A percentile compares a stretch with the other conserved stretches of the same genome.
phyloP scores from a whole-genome alignment of 2,888 invertebrate genomes.

The Drosophila algonquin region DNA sequence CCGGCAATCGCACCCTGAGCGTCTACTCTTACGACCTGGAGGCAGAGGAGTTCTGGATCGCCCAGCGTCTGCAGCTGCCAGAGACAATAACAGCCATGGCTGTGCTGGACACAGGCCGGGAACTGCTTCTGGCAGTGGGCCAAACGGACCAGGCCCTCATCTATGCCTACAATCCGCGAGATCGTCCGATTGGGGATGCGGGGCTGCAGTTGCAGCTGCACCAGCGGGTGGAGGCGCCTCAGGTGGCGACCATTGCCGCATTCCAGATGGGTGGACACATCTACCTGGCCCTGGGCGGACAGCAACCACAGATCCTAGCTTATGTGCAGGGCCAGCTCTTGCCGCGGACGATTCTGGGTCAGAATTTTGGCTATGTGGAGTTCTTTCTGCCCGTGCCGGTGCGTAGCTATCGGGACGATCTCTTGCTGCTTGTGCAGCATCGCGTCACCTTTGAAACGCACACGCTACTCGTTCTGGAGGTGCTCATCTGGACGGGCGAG shows the following conservation, averaged over 20 bases:
- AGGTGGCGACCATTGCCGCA: slow-evolving; percentile 72
- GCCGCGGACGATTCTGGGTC: slow-evolving; percentile 80
- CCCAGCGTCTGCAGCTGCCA: slow-evolving; percentile 76
- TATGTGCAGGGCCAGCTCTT: slow-evolving; percentile 80
- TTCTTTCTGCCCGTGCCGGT: slow-evolving; percentile 81
- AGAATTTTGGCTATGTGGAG: slow-evolving; percentile 82
- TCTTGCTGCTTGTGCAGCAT: slow-evolving; percentile 84
- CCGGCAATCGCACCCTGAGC: slow-evolving; percentile 67
- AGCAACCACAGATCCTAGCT: slow-evolving; percentile 80
- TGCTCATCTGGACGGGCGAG: slow-evolving; percentile 84
- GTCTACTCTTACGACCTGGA: slow-evolving; percentile 78
- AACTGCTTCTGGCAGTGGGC: slow-evolving; percentile 79
- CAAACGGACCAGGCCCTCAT: slow-evolving; percentile 74
- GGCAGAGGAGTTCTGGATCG: slow-evolving; percentile 80
- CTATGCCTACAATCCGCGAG: slow-evolving; percentile 72
- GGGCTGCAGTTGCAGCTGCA: slow-evolving; percentile 66
- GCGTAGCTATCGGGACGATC: slow-evolving; percentile 83
- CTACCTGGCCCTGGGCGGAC: slow-evolving; percentile 82
- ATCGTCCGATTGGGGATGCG: slow-evolving; percentile 42
- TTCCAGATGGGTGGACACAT: slow-evolving; percentile 83
- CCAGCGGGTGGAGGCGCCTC: slow-evolving; percentile 64
- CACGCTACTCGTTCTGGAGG: slow-evolving; percentile 79
- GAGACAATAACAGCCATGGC: slow-evolving; percentile 65
- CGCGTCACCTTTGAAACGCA: slow-evolving; percentile 82
- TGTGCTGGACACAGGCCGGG: slow-evolving; percentile 79